A percentile compares a stretch with the other conserved stretches of the same genome.
phyloP scores from a whole-genome alignment of 2,888 invertebrate genomes.

The Xanthorhoe designata region DNA sequence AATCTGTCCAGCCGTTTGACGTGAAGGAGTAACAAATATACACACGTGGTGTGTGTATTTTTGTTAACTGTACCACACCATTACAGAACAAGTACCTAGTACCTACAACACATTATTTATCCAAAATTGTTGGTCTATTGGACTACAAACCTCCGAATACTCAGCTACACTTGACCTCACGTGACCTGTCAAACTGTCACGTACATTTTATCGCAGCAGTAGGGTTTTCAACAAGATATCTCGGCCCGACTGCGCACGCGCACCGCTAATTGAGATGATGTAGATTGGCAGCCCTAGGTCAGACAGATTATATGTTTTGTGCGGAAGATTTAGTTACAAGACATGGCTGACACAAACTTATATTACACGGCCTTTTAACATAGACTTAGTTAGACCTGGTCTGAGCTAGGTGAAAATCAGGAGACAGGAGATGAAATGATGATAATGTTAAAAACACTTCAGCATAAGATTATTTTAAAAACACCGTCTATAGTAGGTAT shows the following conservation, averaged over 20 bases:
- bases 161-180: slow-evolving; percentile 40
- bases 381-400: no score
- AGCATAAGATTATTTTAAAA: neutral
- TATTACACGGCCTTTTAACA: no score
- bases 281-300: slow-evolving; percentile 56
- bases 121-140: slow-evolving; percentile 30
- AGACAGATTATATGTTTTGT: slow-evolving; percentile 7
- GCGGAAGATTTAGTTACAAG: neutral
- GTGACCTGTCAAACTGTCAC: slow-evolving; percentile 49
- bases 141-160: slow-evolving; percentile 28
- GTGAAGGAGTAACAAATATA: no score
- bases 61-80: no score
- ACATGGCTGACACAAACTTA: neutral
- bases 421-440: no score
- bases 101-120: no score
- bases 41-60: no score
- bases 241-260: slow-evolving; percentile 56
- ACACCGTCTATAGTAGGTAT: no score
- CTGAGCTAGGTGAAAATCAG: no score
- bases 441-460: neutral
- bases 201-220: slow-evolving; percentile 53
- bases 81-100: no score
- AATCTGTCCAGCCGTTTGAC: no score
- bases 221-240: slow-evolving; percentile 50
- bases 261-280: slow-evolving; percentile 63